Conservation (phyloP, 2,113 vertebrate species). For the Strix uralensis region DNA sequence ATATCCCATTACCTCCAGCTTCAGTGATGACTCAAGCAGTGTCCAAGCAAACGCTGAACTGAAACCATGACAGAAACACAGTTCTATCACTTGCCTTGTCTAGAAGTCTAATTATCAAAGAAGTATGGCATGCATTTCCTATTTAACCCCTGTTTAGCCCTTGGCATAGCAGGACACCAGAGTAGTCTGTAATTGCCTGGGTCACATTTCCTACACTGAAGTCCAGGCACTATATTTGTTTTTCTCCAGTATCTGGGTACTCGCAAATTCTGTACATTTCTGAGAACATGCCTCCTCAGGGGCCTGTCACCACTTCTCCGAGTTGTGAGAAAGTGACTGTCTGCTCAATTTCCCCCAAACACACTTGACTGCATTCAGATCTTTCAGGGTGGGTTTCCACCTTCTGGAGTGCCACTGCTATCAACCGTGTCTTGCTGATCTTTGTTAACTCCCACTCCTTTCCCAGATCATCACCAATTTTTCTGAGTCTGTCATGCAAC, state of each 20-base stretch:
- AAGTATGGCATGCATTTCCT: background rate
- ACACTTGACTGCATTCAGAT: background rate
- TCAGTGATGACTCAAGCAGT: background rate
- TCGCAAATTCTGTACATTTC: background rate
- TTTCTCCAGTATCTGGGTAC: background rate
- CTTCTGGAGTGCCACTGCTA: background rate
- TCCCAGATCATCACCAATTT: background rate
- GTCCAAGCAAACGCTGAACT: background rate
- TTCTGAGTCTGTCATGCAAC: background rate
- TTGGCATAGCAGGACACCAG: background rate
- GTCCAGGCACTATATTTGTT: background rate
- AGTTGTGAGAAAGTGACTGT: background rate
- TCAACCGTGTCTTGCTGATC: background rate
- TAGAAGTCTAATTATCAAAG: background rate
- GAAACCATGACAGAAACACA: background rate
- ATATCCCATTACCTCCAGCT: background rate
- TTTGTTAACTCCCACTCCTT: background rate
- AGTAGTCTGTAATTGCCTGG: background rate
- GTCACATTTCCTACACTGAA: background rate
- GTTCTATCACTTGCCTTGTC: background rate
- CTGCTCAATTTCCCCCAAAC: background rate
- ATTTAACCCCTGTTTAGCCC: background rate
- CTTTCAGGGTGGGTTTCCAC: background rate
- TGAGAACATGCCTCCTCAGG: background rate
- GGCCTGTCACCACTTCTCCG: background rate